Conservation (phyloP, 2,888 invertebrate species). For the Caenorhabditis imperialis region DNA sequence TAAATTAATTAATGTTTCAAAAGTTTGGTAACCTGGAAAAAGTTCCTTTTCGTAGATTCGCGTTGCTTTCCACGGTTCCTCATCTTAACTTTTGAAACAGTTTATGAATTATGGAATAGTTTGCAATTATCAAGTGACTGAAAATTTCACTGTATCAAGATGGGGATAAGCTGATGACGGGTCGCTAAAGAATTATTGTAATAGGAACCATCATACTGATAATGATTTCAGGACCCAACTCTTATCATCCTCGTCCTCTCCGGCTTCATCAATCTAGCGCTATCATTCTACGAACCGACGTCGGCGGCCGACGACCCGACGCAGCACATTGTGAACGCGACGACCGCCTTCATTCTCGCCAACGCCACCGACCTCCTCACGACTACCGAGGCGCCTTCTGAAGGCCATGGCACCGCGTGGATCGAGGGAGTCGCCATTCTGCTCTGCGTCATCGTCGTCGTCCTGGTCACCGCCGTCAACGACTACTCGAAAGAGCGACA, state of each 20-base stretch:
- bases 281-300: conserved; percentile 76
- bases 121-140: no score
- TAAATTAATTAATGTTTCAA: no score
- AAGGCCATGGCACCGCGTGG: conserved; percentile 80
- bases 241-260: conserved; percentile 75
- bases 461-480: conserved; percentile 81
- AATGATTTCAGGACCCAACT: conserved; percentile 77
- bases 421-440: conserved; percentile 81
- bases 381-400: conserved; percentile 49
- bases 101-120: no score
- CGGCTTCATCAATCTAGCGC: conserved; percentile 74
- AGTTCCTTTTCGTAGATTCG: no score
- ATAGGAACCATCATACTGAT: conserved; percentile 5
- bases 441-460: conserved; percentile 81
- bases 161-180: no score
- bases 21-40: no score
- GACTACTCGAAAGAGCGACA: conserved; percentile 81
- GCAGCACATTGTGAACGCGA: conserved; percentile 44
- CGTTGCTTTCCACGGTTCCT: no score
- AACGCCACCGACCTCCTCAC: conserved; percentile 13
- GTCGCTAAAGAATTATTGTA: neutral
- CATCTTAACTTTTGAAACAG: no score
- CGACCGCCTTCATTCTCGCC: conserved; percentile 10
- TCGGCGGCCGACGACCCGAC: conserved; percentile 36
- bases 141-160: no score